Evolutionary conservation across 2,888 invertebrate genomes (phyloP), one percentile per base, ranked within the genome.

Genomic region (Drosophila mayaguana): DNA sequence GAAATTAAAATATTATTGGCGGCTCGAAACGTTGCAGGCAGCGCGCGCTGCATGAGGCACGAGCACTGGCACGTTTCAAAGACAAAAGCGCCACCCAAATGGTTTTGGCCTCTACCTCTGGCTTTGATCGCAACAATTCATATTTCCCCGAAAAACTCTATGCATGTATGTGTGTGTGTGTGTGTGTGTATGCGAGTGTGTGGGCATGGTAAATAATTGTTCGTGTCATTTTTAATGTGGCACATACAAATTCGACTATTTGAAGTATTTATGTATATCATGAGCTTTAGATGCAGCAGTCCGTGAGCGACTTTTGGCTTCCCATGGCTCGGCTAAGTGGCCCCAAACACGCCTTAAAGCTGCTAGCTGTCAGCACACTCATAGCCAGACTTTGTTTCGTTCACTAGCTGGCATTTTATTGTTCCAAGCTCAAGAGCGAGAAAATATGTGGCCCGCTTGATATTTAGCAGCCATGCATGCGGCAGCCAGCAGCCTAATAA

Each of bases 51-150:
- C 83, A 84, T 87, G 87, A 84, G 87, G 85, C 85, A 83, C 69
- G 78, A 68, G 71, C 72, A 68, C 42, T 55, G 80, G 79, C 83
- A 83, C 83, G 83, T 83, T 86, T 78, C 83, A 83, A 75, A 78
- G 78, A 79, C 78, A 79, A 84, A 83, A 72, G 84, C 84, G 84
- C 84, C 84, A 84, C 84, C 87, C 84, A 83, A 84, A 84, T 72
- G 67, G 82, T 64, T 64, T 25, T 64, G 65, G 65, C 53, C 65
- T 50, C 65, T 71, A 64, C 77, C 76, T 60, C 71, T 75, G 77
- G 63, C 76, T 77, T 53, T 61, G 63, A 61, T 53, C 66, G 60
- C 56, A 36, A 56, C 66, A 69, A 64, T 68, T 79, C 80, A 80
- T 84, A 78, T 62, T 78, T 70, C 36, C 9, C 48, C 62, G 48